Percentiles rank a stretch among this genome's conserved stretches.
Conservation (phyloP, 1,140 invertebrate species). For the Globodera rostochiensis region DNA sequence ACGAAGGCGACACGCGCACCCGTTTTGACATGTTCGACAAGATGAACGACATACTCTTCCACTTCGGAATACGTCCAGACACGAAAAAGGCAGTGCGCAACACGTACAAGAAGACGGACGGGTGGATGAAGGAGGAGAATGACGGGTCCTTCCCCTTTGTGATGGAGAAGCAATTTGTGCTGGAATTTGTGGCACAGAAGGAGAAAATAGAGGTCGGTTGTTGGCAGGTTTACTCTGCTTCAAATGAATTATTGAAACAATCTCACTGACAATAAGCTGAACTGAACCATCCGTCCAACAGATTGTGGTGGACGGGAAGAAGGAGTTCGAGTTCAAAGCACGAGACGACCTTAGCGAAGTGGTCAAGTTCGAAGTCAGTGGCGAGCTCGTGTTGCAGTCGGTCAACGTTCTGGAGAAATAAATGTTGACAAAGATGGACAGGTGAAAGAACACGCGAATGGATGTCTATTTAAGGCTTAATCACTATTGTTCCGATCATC, state of each 20-base stretch:
- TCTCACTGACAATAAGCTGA: background rate
- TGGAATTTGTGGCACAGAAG: conserved; percentile 2
- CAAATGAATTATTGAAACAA: background rate
- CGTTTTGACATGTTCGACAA: conserved; percentile 1
- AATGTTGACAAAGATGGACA: background rate
- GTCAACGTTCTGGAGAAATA: background rate
- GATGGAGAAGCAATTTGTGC: background rate
- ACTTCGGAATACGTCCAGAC: background rate
- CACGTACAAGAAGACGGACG: conserved; percentile 13
- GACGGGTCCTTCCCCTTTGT: background rate
- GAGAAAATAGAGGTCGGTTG: background rate
- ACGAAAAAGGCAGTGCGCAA: conserved; percentile 6
- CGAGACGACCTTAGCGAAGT: background rate
- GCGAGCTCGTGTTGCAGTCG: background rate
- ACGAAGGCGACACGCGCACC: background rate
- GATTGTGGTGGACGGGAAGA: conserved; percentile 1
- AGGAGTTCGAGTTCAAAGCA: conserved; percentile 4
- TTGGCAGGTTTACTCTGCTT: too few relatives aligned
- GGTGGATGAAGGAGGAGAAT: conserved; percentile 4
- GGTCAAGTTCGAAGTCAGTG: background rate
- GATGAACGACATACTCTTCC: background rate
- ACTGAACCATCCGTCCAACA: background rate
- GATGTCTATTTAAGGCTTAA: too few relatives aligned
- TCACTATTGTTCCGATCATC: too few relatives aligned
- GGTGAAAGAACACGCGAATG: too few relatives aligned